These are phyloP conservation scores for Pogonus chalceus DNA, from an alignment of 1,140 invertebrate genomes.

Conservation along the genomic window DNA sequence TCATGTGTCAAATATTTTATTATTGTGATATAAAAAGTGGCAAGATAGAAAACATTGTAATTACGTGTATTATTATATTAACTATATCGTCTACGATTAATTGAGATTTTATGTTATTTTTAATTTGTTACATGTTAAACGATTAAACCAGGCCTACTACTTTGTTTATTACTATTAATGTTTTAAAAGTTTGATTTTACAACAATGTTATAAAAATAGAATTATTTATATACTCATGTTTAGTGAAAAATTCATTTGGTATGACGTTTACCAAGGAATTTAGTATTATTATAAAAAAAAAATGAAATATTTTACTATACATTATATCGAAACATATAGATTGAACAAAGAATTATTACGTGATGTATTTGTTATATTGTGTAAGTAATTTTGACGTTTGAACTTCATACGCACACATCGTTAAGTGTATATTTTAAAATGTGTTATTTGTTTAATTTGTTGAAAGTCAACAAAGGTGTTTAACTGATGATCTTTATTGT, in stretches of 20 bases:
- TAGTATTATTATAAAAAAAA: neutral
- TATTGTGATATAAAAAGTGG: neutral
- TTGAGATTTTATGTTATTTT: neutral
- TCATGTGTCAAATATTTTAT: neutral
- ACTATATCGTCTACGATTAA: no score
- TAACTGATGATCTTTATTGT: neutral
- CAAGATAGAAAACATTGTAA: no score
- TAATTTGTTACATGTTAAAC: neutral
- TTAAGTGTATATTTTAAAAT: neutral
- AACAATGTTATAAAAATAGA: neutral
- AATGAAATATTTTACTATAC: neutral
- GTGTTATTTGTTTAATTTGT: neutral
- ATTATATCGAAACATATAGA: neutral
- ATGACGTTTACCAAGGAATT: neutral
- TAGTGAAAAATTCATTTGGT: neutral
- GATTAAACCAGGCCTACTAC: neutral
- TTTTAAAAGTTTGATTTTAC: neutral
- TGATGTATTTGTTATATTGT: neutral
- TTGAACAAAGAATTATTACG: neutral
- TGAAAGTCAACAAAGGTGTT: constrained; percentile 1
- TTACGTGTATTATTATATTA: no score
- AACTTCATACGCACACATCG: neutral
- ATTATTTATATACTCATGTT: neutral
- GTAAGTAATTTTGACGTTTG: neutral
- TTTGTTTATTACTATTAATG: neutral